Percentiles rank a stretch among this genome's conserved stretches.
phyloP scores from a whole-genome alignment of 2,113 vertebrate genomes.

The Melanocharis versteri region DNA sequence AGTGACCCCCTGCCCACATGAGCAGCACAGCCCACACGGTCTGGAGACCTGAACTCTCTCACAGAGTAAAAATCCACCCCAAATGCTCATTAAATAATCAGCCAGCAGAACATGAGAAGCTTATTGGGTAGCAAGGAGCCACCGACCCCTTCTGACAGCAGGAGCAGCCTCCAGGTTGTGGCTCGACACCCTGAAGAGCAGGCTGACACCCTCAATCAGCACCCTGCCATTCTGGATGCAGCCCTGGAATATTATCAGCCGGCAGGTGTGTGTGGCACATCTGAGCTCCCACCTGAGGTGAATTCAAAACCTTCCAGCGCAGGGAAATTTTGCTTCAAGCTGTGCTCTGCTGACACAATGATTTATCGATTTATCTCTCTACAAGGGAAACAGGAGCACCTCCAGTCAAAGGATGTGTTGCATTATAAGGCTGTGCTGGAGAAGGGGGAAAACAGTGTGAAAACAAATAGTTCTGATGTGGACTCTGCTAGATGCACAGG shows the following conservation, averaged over 20 bases:
- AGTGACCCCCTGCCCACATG: rapidly evolving
- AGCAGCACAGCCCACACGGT: not conserved
- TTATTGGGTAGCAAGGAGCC: not conserved
- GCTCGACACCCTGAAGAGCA: not conserved
- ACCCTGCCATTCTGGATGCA: not conserved
- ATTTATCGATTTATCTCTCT: slow-evolving; percentile 14
- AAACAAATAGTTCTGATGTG: not conserved
- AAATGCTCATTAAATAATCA: not conserved
- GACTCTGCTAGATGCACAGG: not conserved
- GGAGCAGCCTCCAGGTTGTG: not conserved
- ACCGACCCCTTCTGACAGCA: not conserved
- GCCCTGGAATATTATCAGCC: not conserved
- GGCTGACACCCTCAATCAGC: not conserved
- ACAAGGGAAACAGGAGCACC: not conserved
- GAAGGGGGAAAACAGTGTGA: not conserved
- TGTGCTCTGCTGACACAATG: not conserved
- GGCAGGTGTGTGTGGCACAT: not conserved
- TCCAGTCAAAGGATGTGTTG: not conserved
- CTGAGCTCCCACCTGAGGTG: not conserved
- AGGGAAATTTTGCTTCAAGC: not conserved
- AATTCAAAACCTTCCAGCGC: not conserved
- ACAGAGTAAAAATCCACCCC: not conserved
- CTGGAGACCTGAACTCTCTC: not conserved
- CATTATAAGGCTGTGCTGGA: not conserved
- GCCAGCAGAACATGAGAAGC: not conserved